Conservation (phyloP, 2,797 vertebrate species). For the Cirrhinus molitorella region DNA sequence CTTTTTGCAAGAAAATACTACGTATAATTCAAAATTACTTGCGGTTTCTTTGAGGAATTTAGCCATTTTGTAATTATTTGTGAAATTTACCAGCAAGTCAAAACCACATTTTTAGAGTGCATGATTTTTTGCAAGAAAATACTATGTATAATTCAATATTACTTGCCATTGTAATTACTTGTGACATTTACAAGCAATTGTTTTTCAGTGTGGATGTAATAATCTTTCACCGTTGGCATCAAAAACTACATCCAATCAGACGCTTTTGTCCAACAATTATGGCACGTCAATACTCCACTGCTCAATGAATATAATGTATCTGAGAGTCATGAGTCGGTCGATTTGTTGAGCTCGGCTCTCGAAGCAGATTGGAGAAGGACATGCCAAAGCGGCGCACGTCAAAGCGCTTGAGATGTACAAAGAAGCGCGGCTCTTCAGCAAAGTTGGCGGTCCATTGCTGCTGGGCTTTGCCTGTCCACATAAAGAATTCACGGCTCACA, state of each 20-base stretch:
- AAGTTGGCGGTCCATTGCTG: conserved; percentile 72
- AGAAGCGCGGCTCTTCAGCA: conserved; percentile 23
- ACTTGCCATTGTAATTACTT: no score
- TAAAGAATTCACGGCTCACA: conserved; percentile 80
- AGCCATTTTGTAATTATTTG: not conserved
- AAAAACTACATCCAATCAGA: no score
- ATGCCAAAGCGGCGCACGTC: conserved; percentile 12
- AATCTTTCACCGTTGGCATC: not conserved
- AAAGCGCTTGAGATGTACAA: not conserved
- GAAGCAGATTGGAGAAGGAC: conserved; percentile 26
- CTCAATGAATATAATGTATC: not conserved
- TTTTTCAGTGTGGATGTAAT: not conserved
- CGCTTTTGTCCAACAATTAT: not conserved
- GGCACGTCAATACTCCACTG: not conserved
- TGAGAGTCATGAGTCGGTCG: not conserved
- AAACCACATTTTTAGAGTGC: no score
- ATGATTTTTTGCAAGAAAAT: no score
- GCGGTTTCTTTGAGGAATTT: no score
- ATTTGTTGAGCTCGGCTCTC: not conserved
- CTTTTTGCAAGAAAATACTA: not conserved
- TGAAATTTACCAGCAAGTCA: not conserved
- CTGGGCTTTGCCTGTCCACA: conserved; percentile 75
- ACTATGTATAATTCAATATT: no score
- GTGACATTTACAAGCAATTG: not conserved
- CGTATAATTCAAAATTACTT: not conserved